phyloP scores from a whole-genome alignment of 2,888 invertebrate species.

The Amorpha juglandis region DNA sequence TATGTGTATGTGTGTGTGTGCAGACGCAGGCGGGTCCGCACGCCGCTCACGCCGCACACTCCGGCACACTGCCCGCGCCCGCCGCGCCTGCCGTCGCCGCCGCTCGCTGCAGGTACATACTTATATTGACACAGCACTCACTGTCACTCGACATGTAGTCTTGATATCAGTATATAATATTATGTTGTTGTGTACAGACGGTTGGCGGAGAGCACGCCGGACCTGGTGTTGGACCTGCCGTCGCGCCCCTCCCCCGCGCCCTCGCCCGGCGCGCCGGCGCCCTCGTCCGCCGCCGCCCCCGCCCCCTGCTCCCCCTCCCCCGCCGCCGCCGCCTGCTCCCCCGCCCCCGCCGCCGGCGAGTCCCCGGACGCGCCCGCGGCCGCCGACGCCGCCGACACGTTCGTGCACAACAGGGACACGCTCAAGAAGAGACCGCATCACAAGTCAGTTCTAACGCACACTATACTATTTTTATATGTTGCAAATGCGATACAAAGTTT shows the following conservation, averaged over 20 bases:
- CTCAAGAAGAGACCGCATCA: constrained; percentile 59
- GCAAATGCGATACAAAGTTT: not conserved
- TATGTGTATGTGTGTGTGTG: not conserved
- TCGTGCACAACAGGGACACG: constrained; percentile 71
- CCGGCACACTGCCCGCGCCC: constrained; percentile 23
- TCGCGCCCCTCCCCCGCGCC: constrained; percentile 66
- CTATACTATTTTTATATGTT: not conserved
- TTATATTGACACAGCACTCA: constrained; percentile 14
- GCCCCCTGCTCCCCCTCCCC: constrained; percentile 31
- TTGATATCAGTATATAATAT: not conserved
- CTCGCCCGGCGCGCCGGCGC: constrained; percentile 47
- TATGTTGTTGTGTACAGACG: constrained; percentile 56
- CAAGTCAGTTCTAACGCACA: constrained; percentile 42
- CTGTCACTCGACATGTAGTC: not conserved
- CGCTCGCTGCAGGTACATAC: constrained; percentile 45
- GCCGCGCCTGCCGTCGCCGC: constrained; percentile 25
- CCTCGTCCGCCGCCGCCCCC: constrained; percentile 48
- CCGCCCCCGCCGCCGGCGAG: constrained; percentile 35
- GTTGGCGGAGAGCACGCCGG: constrained; percentile 86
- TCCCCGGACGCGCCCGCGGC: too few relatives aligned
- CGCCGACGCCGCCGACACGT: constrained; percentile 66
- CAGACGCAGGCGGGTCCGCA: not conserved
- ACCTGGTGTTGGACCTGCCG: constrained; percentile 93
- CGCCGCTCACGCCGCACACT: not conserved
- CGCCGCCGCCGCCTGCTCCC: constrained; percentile 33